Evolutionary conservation across 2,888 invertebrate species (phyloP), one percentile per base, ranked within the genome.

Genomic region (Celastrina argiolus): DNA sequence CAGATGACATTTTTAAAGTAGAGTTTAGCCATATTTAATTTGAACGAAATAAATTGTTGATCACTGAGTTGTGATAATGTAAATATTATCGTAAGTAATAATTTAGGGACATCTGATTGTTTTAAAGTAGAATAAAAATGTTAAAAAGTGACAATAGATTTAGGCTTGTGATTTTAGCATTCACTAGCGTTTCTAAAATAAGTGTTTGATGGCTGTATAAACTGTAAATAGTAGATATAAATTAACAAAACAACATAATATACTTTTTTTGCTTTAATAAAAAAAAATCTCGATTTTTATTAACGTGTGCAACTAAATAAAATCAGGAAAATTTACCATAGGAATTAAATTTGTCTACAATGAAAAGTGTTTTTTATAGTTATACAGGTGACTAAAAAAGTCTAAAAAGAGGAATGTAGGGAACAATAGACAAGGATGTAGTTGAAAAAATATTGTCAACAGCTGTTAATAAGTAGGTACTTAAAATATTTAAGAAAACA

Each of bases 51-150:
- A 45, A 45, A 12, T 51, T 26, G 22, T 51, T 51, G 66, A 67
- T 74, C 72, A 74, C 73, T 63, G 69, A 72, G 69, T 74, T 77
- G 77, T 78, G 77, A 76, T 76, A 75, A 70, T 74, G 73, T 73
- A 73, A 58, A 71, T 73, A 70, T 58, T 59, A 64, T 65, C 28
- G 39, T 58, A 42, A 42, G 16, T 31, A 28, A 14, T 6, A n/a
- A 5, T n/a, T n/a, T 36, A 28, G 10, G 39, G 31, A 16, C 36
- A 41, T 63, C 34, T 34, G 10, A 18, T 16, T 31, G 45, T 58
- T 65, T 26, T 65, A 58, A 41, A 58, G 58, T 41, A 56, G 41
- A 65, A 45, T 18, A 58, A 65, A 64, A 39, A 39, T 65, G 69
- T 59, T 69, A 69, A 70, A 71, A 69, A 68, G 69, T 70, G 65